Percentiles rank a stretch among this genome's conserved stretches.
phyloP scores from a whole-genome alignment of 1,140 invertebrate genomes.

The Camponotus pennsylvanicus region DNA sequence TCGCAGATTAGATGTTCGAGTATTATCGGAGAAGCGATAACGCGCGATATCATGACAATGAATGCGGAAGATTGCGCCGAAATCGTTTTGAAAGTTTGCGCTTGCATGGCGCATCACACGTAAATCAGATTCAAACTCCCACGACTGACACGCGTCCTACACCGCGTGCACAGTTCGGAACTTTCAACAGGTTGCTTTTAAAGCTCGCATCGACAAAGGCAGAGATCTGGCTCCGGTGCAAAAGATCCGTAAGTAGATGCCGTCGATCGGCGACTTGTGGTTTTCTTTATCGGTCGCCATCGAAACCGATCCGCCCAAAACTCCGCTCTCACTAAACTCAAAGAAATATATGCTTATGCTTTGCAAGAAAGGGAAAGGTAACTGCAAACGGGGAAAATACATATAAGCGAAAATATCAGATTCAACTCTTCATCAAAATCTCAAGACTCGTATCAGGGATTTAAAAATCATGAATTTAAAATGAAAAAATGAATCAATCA shows the following conservation, averaged over 20 bases:
- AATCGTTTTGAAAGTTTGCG: slow-evolving; percentile 51
- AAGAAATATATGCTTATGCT: not conserved
- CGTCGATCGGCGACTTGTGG: slow-evolving; percentile 43
- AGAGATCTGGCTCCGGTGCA: slow-evolving; percentile 40
- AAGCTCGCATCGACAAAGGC: slow-evolving; percentile 63
- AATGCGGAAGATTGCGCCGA: slow-evolving; percentile 6
- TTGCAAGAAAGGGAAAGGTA: not conserved
- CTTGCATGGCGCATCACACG: slow-evolving; percentile 50
- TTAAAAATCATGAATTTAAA: not conserved
- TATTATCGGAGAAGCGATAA: slow-evolving; percentile 39
- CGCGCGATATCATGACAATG: slow-evolving; percentile 43
- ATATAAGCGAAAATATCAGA: not conserved
- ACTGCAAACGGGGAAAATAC: not conserved
- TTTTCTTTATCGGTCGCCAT: slow-evolving; percentile 8
- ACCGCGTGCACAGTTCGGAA: slow-evolving; percentile 53
- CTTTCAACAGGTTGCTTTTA: slow-evolving; percentile 70
- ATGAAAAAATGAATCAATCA: slow-evolving; percentile 4
- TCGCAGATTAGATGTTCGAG: slow-evolving; percentile 26
- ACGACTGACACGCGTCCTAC: slow-evolving; percentile 57
- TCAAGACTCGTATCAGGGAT: no score
- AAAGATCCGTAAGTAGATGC: slow-evolving; percentile 30
- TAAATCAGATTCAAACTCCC: slow-evolving; percentile 60
- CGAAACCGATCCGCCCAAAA: not conserved
- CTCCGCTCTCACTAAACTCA: not conserved
- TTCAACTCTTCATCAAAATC: not conserved